Percentiles rank a stretch among this genome's conserved stretches.
phyloP scores from a whole-genome alignment of 2,113 vertebrate species.

The Ibidorhyncha struthersii region DNA sequence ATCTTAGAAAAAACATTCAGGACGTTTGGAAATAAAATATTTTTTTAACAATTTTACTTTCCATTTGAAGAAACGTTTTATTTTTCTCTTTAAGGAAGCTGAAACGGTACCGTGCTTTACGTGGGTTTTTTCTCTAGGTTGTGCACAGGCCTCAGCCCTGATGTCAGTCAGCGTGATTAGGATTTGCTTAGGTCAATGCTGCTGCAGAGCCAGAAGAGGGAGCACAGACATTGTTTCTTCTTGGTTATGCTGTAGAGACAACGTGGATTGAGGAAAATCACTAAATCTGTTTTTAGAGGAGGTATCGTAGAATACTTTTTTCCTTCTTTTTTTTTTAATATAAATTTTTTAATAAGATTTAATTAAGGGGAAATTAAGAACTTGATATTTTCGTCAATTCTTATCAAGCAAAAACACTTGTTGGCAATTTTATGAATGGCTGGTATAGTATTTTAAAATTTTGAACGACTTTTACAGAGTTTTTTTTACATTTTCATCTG shows the following conservation, averaged over 20 bases:
- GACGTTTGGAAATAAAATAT: background rate
- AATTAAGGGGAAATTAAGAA: background rate
- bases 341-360: background rate
- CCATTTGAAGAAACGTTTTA: background rate
- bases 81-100: background rate
- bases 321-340: background rate
- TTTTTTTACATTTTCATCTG: background rate
- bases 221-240: conserved; percentile 43
- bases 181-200: background rate
- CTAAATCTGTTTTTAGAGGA: background rate
- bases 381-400: background rate
- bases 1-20: background rate
- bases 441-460: background rate
- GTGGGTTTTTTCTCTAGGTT: background rate
- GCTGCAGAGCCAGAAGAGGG: conserved; percentile 73
- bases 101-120: background rate
- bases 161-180: too few species aligned
- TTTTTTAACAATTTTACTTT: background rate
- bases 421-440: background rate
- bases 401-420: background rate
- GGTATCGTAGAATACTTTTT: background rate
- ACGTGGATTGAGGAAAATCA: background rate
- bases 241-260: background rate
- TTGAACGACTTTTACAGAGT: background rate
- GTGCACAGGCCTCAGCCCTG: background rate